Base-by-base conservation (phyloP, 2,888 invertebrate species). In the Digitonthophagus gazella region DNA sequence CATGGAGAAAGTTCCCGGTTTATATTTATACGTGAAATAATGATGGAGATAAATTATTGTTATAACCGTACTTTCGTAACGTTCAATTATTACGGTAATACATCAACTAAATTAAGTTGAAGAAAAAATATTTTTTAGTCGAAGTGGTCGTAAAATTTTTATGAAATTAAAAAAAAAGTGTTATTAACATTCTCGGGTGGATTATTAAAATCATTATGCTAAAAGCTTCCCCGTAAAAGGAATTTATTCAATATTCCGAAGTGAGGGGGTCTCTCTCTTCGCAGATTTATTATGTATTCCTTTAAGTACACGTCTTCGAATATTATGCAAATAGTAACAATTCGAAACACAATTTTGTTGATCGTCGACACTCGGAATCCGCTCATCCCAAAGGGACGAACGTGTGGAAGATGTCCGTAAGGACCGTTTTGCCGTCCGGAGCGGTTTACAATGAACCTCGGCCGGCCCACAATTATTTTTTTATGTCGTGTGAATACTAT, bases 401-500 rank as follows among this genome's bases (percentile, higher is more conserved):
- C 58, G n/a, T 8, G 58, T 58, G 18, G 15, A 58, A 16, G 58
- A 14, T 14, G 15, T 58, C 16, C 58, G 15, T 58, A 4, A 15
- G 58, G 58, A 58, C 15, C 11, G 2, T 58, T 15, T 58, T 18
- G 16, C 15, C 15, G 58, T 15, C n/a, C 58, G 18, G 15, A 8
- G 15, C 28, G 28, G 28, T 44, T 63, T 66, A 66, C 70, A 70
- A 70, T 68, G 70, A 70, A 68, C 70, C n/a, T 44, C 67, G 57
- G 15, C 58, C 67, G 28, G 67, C 67, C 67, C 67, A 67, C 67
- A 67, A 67, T 67, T 67, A 67, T 67, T 58, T 67, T 66, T 67
- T 67, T 67, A 67, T 44, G 73, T 76, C 74, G 71, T 72, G 72
- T 72, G 73, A 78, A 76, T 77, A 79, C 79, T 78, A 79, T 80